phyloP scores from a whole-genome alignment of 2,797 vertebrate species.

The Gambelia wislizenii region DNA sequence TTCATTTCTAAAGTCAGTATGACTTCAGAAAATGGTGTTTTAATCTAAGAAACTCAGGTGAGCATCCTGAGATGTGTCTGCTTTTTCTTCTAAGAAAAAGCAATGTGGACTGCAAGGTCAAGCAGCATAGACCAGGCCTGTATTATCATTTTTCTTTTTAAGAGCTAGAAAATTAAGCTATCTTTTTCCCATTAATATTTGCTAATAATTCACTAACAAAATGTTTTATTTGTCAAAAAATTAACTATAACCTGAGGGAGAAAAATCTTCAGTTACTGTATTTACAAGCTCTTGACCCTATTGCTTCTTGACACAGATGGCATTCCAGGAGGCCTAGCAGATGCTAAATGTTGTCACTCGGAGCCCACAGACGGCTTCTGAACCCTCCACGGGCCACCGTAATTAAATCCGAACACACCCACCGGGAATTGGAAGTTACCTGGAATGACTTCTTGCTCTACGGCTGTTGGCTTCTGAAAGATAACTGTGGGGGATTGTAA shows the following conservation, averaged over 20 bases:
- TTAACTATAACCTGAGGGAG: neutral
- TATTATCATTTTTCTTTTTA: neutral
- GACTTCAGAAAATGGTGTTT: too few species aligned
- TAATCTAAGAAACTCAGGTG: too few species aligned
- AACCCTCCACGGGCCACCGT: slow-evolving; percentile 3
- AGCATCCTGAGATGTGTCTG: too few species aligned
- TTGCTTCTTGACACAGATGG: slow-evolving; percentile 22
- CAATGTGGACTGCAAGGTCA: too few species aligned
- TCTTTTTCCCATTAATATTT: neutral
- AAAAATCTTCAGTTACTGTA: neutral
- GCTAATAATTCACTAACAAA: neutral
- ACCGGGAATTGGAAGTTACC: neutral
- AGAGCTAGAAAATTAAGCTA: neutral
- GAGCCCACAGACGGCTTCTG: neutral
- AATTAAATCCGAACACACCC: slow-evolving; percentile 36
- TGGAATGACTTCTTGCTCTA: slow-evolving; percentile 22
- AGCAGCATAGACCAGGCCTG: too few species aligned
- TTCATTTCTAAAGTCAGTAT: too few species aligned
- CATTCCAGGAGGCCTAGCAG: slow-evolving; percentile 31
- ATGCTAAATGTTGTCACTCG: slow-evolving; percentile 15
- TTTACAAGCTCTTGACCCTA: slow-evolving; percentile 14
- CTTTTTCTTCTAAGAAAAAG: too few species aligned
- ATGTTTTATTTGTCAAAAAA: neutral
- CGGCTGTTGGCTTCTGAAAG: slow-evolving; percentile 20
- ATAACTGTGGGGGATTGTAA: neutral